Evolutionary conservation across 2,113 vertebrate genomes (phyloP).

Genomic region (Hyperopisus bebe): DNA sequence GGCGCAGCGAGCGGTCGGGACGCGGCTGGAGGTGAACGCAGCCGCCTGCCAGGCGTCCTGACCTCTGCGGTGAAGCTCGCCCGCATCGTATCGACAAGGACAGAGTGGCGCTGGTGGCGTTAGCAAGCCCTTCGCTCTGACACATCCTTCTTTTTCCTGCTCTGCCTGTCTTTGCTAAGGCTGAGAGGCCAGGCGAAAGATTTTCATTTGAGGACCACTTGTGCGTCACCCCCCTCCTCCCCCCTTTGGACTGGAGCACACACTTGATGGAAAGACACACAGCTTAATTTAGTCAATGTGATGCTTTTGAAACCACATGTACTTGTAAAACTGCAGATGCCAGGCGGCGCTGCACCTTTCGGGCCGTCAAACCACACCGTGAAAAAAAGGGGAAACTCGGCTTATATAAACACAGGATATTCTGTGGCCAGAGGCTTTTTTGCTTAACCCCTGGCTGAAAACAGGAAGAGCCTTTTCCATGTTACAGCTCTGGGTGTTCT

Average conservation of each 20-base stretch:
- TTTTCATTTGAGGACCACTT: neutral
- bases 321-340: neutral
- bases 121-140: neutral
- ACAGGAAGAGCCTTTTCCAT: constrained; percentile 6
- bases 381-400: neutral
- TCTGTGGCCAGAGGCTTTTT: neutral
- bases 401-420: constrained; percentile 1
- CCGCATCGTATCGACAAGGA: neutral
- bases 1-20: neutral
- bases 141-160: neutral
- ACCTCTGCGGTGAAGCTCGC: neutral
- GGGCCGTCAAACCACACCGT: neutral
- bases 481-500: neutral
- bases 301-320: neutral
- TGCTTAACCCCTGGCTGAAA: neutral
- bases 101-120: neutral
- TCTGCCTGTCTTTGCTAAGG: neutral
- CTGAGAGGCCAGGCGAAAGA: neutral
- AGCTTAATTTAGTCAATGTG: neutral
- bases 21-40: neutral
- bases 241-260: neutral
- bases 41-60: neutral
- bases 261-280: neutral
- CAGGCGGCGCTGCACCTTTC: neutral
- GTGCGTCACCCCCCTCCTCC: neutral